Evolutionary conservation across 2,113 vertebrate species (phyloP).

Genomic region (Lasiurus cinereus): DNA sequence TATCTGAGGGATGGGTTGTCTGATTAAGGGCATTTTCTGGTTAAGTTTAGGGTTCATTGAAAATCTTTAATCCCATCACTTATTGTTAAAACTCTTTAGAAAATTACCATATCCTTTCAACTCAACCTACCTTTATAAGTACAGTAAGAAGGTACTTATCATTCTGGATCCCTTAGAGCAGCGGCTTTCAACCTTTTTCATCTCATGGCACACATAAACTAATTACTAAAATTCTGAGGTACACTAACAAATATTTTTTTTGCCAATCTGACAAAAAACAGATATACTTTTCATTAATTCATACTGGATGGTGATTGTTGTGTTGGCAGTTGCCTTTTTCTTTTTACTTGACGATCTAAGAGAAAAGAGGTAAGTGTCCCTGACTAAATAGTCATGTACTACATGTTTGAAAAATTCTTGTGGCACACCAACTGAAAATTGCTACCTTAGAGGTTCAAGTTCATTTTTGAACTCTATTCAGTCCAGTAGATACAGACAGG

Average conservation of each 20-base stretch:
- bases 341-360: background rate
- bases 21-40: slow-evolving; percentile 5
- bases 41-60: background rate
- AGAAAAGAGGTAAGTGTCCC: background rate
- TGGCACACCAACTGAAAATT: background rate
- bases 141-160: background rate
- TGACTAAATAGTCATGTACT: background rate
- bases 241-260: background rate
- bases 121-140: background rate
- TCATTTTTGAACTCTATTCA: background rate
- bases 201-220: background rate
- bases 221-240: background rate
- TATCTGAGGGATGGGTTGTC: background rate
- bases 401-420: background rate
- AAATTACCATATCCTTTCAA: background rate
- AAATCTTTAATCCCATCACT: background rate
- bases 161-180: background rate
- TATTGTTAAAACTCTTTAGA: background rate
- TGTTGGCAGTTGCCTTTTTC: background rate
- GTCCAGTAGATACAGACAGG: background rate
- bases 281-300: background rate
- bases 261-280: background rate
- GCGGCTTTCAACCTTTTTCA: background rate
- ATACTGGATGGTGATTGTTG: background rate
- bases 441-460: background rate